phyloP scores from a whole-genome alignment of 2,888 invertebrate species.

The Euzophera pinguis region DNA sequence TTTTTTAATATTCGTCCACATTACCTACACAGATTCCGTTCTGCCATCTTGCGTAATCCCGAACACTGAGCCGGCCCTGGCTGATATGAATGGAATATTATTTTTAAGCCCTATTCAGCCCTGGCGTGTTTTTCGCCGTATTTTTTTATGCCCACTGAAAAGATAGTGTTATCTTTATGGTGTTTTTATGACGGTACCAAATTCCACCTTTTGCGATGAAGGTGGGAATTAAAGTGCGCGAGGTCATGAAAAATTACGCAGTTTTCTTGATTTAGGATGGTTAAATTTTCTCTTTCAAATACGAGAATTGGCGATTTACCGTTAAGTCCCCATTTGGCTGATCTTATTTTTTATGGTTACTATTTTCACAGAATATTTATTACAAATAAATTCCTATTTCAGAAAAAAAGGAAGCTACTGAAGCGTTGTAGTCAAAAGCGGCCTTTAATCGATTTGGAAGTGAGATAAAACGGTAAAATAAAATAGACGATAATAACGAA shows the following conservation, averaged over 20 bases:
- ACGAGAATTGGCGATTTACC: too few species aligned
- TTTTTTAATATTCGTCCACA: conserved; percentile 9
- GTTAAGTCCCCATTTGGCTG: too few species aligned
- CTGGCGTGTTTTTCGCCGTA: neutral
- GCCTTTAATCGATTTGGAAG: too few species aligned
- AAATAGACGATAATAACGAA: too few species aligned
- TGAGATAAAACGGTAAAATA: too few species aligned
- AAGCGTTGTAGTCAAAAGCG: too few species aligned
- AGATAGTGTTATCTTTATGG: conserved; percentile 15
- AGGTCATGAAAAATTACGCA: neutral
- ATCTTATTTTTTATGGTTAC: too few species aligned
- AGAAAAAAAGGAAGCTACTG: too few species aligned
- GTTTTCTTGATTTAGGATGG: neutral
- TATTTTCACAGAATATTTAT: too few species aligned
- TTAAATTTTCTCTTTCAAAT: neutral
- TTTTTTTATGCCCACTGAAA: conserved; percentile 11
- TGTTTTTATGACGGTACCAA: conserved; percentile 6
- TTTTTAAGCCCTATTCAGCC: conserved; percentile 21
- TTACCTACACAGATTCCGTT: conserved; percentile 10
- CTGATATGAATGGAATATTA: conserved; percentile 26
- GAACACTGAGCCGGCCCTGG: neutral
- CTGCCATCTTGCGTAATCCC: neutral
- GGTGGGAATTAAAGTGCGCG: neutral
- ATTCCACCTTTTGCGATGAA: neutral
- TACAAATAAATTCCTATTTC: too few species aligned